Conservation (phyloP, 2,113 vertebrate species). For the Nerophis ophidion region DNA sequence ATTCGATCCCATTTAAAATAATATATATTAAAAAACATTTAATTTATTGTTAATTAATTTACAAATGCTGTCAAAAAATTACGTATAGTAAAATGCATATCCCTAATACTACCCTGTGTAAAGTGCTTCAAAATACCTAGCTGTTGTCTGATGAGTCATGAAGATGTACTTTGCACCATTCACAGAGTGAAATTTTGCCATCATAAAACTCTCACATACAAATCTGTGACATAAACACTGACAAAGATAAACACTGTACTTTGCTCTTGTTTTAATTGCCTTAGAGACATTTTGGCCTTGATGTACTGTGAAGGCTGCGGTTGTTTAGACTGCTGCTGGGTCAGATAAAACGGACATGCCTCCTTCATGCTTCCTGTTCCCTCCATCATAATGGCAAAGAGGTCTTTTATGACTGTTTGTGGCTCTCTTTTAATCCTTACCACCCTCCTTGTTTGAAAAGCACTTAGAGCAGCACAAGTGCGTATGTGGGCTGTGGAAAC, state of each 20-base stretch:
- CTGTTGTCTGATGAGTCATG: not conserved
- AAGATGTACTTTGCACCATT: constrained; percentile 21
- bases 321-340: constrained; percentile 54
- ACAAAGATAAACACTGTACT: constrained; percentile 21
- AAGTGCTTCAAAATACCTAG: not conserved
- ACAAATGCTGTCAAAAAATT: no score
- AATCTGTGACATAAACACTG: not conserved
- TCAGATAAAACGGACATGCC: constrained; percentile 55
- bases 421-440: not conserved
- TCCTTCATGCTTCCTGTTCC: constrained; percentile 51
- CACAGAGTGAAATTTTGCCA: constrained; percentile 1
- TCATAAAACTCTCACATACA: constrained; percentile 20
- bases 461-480: not conserved
- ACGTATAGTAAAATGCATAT: no score
- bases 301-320: constrained; percentile 10
- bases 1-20: no score
- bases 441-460: constrained; percentile 8
- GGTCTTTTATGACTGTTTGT: constrained; percentile 1
- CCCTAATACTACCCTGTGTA: no score
- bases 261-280: constrained; percentile 14
- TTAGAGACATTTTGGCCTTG: constrained; percentile 22
- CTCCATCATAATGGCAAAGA: constrained; percentile 22
- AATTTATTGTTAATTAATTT: no score
- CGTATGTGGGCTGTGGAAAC: not conserved
- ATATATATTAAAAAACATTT: no score